phyloP scores from a whole-genome alignment of 2,888 invertebrate species.

The Bruchidius siliquastri region DNA sequence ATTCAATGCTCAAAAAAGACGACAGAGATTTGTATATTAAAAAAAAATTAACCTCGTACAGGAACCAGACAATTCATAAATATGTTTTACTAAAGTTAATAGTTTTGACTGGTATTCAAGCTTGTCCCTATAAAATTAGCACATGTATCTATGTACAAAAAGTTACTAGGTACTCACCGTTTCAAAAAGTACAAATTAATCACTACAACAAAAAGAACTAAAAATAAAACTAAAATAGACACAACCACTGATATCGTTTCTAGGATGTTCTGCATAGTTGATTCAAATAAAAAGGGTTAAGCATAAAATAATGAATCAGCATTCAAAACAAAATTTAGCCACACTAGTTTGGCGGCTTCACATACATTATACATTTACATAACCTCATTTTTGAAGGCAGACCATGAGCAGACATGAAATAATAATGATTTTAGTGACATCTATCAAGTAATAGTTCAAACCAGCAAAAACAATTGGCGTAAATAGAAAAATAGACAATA shows the following conservation, averaged over 20 bases:
- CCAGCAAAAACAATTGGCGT: too few relatives aligned
- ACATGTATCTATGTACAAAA: background rate
- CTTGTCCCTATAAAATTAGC: background rate
- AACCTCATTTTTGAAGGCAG: background rate
- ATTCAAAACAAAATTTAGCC: background rate
- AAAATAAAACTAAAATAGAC: conserved; percentile 16
- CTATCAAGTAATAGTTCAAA: background rate
- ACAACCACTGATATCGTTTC: conserved; percentile 15
- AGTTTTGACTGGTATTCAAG: background rate
- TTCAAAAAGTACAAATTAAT: conserved; percentile 26
- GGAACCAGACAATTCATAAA: too few relatives aligned
- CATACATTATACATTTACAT: background rate
- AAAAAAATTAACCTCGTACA: too few relatives aligned
- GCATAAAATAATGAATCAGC: background rate
- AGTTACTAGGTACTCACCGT: conserved; percentile 17
- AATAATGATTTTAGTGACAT: background rate
- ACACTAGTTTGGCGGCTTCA: background rate
- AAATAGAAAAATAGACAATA: too few relatives aligned
- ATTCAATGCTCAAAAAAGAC: too few relatives aligned
- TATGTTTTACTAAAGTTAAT: conserved; percentile 1
- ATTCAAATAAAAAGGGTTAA: background rate
- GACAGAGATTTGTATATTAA: too few relatives aligned
- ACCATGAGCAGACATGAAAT: background rate
- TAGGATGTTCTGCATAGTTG: conserved; percentile 14
- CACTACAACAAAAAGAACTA: conserved; percentile 19